phyloP scores from a whole-genome alignment of 2,797 vertebrate species.

The Enteromius fasciolatus region DNA sequence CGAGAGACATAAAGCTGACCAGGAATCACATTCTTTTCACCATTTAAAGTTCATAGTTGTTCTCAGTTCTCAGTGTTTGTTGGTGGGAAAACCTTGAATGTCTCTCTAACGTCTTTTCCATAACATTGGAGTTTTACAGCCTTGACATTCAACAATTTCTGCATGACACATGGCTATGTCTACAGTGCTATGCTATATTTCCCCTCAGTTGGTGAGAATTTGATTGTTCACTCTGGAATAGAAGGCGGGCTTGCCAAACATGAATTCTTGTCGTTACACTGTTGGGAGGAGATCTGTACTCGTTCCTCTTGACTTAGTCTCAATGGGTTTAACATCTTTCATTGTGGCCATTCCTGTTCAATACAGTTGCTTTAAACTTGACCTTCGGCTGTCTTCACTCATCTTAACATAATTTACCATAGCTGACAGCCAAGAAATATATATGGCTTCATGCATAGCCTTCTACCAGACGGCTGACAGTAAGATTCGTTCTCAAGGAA shows the following conservation, averaged over 20 bases:
- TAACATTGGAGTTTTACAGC: slow-evolving; percentile 69
- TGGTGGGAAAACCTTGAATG: slow-evolving; percentile 70
- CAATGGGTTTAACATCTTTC: slow-evolving; percentile 49
- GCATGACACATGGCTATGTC: slow-evolving; percentile 71
- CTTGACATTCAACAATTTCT: slow-evolving; percentile 76
- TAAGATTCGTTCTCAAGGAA: background rate
- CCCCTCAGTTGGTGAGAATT: slow-evolving; percentile 68
- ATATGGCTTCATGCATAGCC: background rate
- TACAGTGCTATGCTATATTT: slow-evolving; percentile 61
- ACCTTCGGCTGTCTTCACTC: slow-evolving; percentile 50
- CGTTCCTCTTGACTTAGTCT: slow-evolving; percentile 15
- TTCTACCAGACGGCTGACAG: background rate
- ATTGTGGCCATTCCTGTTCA: slow-evolving; percentile 27
- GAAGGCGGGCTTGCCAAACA: slow-evolving; percentile 28
- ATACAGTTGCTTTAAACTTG: slow-evolving; percentile 48
- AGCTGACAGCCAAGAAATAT: slow-evolving; percentile 43
- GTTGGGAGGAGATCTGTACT: background rate
- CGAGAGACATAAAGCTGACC: background rate
- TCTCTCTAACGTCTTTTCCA: slow-evolving; percentile 73
- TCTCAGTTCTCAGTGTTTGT: slow-evolving; percentile 38
- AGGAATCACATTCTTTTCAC: background rate
- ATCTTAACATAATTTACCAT: slow-evolving; percentile 31
- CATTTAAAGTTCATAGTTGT: background rate
- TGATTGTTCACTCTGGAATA: slow-evolving; percentile 62
- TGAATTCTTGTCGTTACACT: slow-evolving; percentile 11